Conservation (phyloP, 2,113 vertebrate genomes). For the Spilogale gracilis region DNA sequence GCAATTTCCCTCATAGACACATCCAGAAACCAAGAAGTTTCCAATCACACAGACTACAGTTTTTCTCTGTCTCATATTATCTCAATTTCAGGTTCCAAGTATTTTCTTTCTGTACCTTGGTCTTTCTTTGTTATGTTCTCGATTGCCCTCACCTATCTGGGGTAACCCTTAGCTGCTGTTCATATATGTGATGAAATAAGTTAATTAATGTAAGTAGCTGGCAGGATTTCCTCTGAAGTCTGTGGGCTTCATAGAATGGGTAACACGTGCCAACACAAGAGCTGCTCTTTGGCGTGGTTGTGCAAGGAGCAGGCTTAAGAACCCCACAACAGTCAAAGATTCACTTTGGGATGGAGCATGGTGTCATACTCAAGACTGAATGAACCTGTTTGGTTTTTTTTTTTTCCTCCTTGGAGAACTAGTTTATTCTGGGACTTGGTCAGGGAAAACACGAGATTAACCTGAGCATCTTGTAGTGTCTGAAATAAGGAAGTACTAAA, state of each 20-base stretch:
- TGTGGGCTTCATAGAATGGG: neutral
- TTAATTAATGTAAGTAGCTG: neutral
- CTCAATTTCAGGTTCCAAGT: neutral
- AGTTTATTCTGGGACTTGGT: neutral
- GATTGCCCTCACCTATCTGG: neutral
- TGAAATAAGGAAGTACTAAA: neutral
- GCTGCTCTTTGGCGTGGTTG: neutral
- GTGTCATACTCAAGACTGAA: neutral
- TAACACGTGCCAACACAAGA: neutral
- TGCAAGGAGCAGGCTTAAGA: neutral
- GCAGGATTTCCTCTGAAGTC: neutral
- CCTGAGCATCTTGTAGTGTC: neutral
- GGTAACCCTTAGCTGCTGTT: neutral
- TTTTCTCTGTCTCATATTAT: neutral
- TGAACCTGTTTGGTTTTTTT: too few species aligned
- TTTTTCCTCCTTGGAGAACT: neutral
- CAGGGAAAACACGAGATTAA: conserved; percentile 1
- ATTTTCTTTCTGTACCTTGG: neutral
- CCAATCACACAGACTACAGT: neutral
- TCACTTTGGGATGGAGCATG: neutral
- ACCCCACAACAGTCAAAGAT: neutral
- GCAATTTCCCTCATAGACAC: neutral
- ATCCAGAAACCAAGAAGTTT: neutral
- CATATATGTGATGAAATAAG: neutral
- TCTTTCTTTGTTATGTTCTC: neutral